phyloP scores from a whole-genome alignment of 2,113 vertebrate species.

The Acinonyx jubatus region DNA sequence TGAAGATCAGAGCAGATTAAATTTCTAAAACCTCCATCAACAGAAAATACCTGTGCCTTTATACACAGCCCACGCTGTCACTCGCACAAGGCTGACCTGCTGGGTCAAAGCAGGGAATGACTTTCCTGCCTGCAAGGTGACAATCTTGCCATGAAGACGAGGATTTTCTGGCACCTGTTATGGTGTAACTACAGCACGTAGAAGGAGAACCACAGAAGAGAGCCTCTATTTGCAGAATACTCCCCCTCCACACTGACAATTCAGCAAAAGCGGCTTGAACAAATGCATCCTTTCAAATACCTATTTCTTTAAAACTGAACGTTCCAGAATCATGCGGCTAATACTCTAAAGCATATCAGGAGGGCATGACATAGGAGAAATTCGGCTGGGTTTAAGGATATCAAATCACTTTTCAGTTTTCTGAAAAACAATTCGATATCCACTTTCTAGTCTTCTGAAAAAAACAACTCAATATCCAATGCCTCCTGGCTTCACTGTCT shows the following conservation, averaged over 20 bases:
- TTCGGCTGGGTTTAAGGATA: background rate
- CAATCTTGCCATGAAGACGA: rapidly evolving
- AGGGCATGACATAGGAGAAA: background rate
- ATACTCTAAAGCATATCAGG: background rate
- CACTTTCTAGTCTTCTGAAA: background rate
- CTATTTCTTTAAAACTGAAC: background rate
- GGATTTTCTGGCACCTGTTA: background rate
- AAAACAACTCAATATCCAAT: background rate
- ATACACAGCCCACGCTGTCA: background rate
- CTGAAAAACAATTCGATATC: background rate
- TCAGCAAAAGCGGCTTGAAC: background rate
- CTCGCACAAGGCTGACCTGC: background rate
- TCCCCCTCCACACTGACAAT: background rate
- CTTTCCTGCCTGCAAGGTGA: background rate
- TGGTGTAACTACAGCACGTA: background rate
- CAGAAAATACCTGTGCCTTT: background rate
- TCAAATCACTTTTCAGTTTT: background rate
- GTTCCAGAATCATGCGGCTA: background rate
- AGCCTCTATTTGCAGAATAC: background rate
- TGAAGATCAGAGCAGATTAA: background rate
- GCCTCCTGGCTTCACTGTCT: background rate
- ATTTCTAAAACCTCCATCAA: background rate
- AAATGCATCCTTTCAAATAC: background rate
- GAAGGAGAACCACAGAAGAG: background rate
- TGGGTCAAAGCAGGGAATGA: background rate